phyloP scores from a whole-genome alignment of 2,113 vertebrate species.

The Rynchops niger region DNA sequence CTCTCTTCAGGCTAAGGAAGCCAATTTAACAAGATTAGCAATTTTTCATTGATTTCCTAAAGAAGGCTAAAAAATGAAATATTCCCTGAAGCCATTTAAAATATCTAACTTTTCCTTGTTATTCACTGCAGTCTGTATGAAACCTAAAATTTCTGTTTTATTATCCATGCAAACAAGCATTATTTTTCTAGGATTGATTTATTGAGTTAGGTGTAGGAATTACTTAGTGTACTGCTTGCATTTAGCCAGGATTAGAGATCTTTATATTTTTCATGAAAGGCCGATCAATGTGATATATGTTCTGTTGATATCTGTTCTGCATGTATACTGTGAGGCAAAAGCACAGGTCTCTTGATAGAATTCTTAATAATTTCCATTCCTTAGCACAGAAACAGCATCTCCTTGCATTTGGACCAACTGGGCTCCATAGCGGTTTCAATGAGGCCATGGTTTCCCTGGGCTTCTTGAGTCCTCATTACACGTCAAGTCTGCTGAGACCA shows the following conservation, averaged over 20 bases:
- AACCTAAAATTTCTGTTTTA: background rate
- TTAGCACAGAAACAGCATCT: background rate
- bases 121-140: background rate
- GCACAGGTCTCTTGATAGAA: background rate
- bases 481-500: background rate
- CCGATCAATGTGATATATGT: background rate
- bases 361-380: background rate
- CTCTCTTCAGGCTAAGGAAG: conserved; percentile 34
- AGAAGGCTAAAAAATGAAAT: background rate
- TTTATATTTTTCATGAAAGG: background rate
- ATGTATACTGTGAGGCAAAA: background rate
- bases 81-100: background rate
- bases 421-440: background rate
- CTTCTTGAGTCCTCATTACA: background rate
- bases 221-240: background rate
- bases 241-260: background rate
- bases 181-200: background rate
- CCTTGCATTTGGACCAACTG: background rate
- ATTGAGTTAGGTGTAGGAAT: background rate
- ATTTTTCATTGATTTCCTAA: conserved; percentile 47
- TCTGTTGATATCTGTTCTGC: background rate
- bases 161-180: background rate
- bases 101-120: background rate
- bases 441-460: background rate
- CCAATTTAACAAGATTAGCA: conserved; percentile 40